These are phyloP conservation scores for Neelides sp. DNA, from an alignment of 1,140 invertebrate species.

Conservation along the genomic window DNA sequence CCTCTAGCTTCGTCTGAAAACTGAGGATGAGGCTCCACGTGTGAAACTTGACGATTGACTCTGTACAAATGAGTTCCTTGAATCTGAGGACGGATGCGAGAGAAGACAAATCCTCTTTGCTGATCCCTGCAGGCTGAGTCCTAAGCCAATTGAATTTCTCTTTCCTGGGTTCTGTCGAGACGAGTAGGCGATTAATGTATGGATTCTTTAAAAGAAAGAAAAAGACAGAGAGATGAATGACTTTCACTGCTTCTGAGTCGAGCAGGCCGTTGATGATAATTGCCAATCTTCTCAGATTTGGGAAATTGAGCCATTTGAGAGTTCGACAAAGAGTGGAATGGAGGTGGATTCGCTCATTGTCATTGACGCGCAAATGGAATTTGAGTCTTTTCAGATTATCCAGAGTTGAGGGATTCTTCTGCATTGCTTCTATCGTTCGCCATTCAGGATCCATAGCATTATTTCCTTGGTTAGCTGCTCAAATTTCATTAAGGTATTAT, in stretches of 20 bases:
- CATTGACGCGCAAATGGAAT: too few relatives aligned
- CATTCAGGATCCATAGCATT: constrained; percentile 12
- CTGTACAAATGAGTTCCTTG: constrained; percentile 7
- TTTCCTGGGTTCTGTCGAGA: constrained; percentile 8
- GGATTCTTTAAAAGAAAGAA: constrained; percentile 2
- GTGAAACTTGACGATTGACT: constrained; percentile 10
- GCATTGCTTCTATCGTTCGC: constrained; percentile 10
- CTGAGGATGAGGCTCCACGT: constrained; percentile 8
- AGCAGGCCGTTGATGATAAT: neutral
- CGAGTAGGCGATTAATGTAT: constrained; percentile 2
- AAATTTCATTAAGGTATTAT: too few relatives aligned
- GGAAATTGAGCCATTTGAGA: constrained; percentile 6
- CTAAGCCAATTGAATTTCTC: constrained; percentile 4
- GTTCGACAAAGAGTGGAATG: neutral
- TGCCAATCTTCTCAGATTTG: neutral
- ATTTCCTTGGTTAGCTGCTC: too few relatives aligned
- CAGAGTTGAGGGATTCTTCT: constrained; percentile 1
- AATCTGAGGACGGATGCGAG: neutral
- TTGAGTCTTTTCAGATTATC: constrained; percentile 2
- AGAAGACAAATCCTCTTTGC: neutral
- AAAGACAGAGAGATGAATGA: constrained; percentile 12
- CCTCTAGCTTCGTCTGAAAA: constrained; percentile 4
- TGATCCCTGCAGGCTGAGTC: constrained; percentile 6
- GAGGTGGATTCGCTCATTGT: too few relatives aligned
- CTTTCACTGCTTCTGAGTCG: constrained; percentile 1